Base-by-base conservation (phyloP, 2,888 invertebrate species). In the Trachelus stipa region DNA sequence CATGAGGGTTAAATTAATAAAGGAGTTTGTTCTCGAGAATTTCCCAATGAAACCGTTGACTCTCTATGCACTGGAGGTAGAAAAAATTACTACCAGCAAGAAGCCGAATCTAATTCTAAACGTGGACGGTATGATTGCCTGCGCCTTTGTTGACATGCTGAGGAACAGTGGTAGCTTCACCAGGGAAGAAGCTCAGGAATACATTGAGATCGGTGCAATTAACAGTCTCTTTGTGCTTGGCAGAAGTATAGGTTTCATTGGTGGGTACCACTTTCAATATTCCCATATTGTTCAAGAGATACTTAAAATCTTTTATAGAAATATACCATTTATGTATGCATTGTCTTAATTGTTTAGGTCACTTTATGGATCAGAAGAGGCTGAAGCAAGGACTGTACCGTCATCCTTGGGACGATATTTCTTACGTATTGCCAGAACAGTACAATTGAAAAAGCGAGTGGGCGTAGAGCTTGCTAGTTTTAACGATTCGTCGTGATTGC, bases 341-440 rank as follows among this genome's bases (percentile, higher is more conserved):
- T 40, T 56, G 56, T 56, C 73, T 75, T 81, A 76, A 79, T 79
- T 33, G 83, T 87, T 30, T 85, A 95, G 95, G 99, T 30, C 99
- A 99, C 91, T 99, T 96, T 92, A 95, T 99, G 93, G 99, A 99
- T 92, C 99, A 99, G 93, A 98, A 98, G 93, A 94, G 99, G 83
- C 94, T 99, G 92, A 99, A 99, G 91, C 99, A 99, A 93, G 99
- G 99, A 11, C 94, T 99, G 6, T 99, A 99, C 93, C 96, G 99
- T 86, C 99, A 99, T 92, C 99, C 99, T 0, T 99, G 99, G 99
- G 99, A 99, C 91, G 99, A 99, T 91, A 99, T 99, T 92, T 96
- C 96, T 1, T 97, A 97, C 90, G 95, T 97, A 81, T 92, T 97
- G 89, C 96, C 97, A 9, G 96, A 97, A 87, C 94, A 94, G 88